Percentiles rank a stretch among this genome's conserved stretches.
Conservation (phyloP, 1,140 invertebrate genomes). For the Idris sp. region DNA sequence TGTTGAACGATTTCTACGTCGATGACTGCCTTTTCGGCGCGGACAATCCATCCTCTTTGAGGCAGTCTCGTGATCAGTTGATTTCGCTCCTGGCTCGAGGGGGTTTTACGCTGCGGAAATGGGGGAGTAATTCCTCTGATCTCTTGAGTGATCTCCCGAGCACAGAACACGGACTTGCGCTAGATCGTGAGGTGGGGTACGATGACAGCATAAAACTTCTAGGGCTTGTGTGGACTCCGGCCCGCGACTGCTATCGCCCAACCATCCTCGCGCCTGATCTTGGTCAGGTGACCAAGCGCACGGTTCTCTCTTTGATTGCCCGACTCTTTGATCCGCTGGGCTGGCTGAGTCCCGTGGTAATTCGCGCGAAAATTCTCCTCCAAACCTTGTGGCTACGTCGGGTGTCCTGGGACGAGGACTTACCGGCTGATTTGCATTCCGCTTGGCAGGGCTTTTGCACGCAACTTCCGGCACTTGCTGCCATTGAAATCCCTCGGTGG, state of each 20-base stretch:
- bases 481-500: neutral
- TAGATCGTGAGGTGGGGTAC: neutral
- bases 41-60: neutral
- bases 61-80: neutral
- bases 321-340: neutral
- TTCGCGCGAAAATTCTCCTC: neutral
- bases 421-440: neutral
- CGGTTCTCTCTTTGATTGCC: neutral
- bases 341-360: neutral
- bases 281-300: neutral
- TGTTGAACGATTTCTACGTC: neutral
- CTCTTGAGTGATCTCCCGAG: neutral
- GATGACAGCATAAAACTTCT: neutral
- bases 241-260: too few relatives aligned
- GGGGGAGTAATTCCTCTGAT: neutral
- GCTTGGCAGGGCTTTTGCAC: neutral
- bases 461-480: neutral
- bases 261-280: too few relatives aligned
- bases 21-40: constrained; percentile 1
- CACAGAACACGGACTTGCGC: neutral
- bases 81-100: neutral
- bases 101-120: neutral
- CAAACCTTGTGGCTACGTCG: neutral
- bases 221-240: neutral
- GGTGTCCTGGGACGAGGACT: neutral